These are phyloP conservation scores for Epinotia demarniana DNA, from an alignment of 2,888 invertebrate genomes.

Conservation along the genomic window DNA sequence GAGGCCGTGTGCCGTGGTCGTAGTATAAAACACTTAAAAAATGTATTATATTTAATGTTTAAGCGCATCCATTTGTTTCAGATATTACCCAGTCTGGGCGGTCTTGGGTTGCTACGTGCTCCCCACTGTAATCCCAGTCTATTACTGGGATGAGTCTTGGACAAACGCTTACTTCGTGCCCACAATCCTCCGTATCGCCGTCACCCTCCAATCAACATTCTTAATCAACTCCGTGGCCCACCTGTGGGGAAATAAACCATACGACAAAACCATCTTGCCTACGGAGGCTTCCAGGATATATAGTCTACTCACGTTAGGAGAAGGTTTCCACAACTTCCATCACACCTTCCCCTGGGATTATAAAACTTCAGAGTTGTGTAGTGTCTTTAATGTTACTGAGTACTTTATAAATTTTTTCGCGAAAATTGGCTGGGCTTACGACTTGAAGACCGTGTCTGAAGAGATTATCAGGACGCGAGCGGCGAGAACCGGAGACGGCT, in stretches of 20 bases:
- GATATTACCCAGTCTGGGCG: conserved; percentile 90
- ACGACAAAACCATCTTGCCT: conserved; percentile 90
- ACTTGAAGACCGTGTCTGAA: conserved; percentile 90
- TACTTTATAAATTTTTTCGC: conserved; percentile 92
- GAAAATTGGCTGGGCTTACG: conserved; percentile 94
- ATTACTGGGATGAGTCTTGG: conserved; percentile 90
- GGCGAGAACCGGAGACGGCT: conserved; percentile 89
- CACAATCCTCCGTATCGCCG: conserved; percentile 90
- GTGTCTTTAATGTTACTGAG: conserved; percentile 90
- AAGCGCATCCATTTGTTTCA: too few relatives aligned
- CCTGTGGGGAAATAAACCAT: conserved; percentile 90
- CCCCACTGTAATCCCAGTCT: conserved; percentile 90
- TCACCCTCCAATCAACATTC: conserved; percentile 90
- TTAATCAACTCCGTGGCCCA: conserved; percentile 94
- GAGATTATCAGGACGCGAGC: conserved; percentile 89
- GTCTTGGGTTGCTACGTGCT: conserved; percentile 89
- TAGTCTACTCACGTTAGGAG: conserved; percentile 85
- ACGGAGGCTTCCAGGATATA: conserved; percentile 86
- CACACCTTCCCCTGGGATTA: conserved; percentile 95
- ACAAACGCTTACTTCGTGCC: conserved; percentile 87
- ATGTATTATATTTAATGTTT: too few relatives aligned
- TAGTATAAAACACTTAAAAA: too few relatives aligned
- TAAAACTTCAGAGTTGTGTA: conserved; percentile 91
- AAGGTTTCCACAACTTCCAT: conserved; percentile 95
- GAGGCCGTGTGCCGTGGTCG: too few relatives aligned